phyloP scores from a whole-genome alignment of 1,140 invertebrate genomes.

The Pogonognathellus flavescens region DNA sequence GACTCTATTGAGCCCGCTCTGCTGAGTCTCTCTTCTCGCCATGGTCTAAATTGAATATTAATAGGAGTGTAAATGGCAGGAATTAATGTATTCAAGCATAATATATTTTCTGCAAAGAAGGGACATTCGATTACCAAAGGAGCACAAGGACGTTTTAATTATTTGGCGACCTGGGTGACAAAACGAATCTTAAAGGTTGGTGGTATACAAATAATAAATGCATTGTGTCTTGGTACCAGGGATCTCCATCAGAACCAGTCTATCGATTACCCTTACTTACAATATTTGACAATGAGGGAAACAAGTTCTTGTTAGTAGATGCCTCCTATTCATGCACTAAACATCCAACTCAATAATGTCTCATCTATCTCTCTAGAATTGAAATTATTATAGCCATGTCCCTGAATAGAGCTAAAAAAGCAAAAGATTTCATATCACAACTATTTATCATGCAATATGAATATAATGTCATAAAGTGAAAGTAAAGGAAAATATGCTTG shows the following conservation, averaged over 20 bases:
- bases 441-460: too few species aligned
- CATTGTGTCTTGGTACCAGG: conserved; percentile 2
- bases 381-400: too few species aligned
- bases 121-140: not conserved
- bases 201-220: not conserved
- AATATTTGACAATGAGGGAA: not conserved
- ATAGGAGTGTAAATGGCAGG: too few species aligned
- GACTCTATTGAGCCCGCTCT: too few species aligned
- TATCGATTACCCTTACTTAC: not conserved
- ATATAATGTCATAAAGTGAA: too few species aligned
- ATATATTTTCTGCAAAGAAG: not conserved
- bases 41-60: too few species aligned
- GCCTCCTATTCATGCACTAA: not conserved
- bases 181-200: not conserved
- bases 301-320: not conserved
- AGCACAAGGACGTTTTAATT: conserved; percentile 27
- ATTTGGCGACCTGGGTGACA: conserved; percentile 6
- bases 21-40: too few species aligned
- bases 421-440: too few species aligned
- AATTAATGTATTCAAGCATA: not conserved
- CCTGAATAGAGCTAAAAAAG: too few species aligned
- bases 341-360: not conserved
- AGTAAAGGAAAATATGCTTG: too few species aligned
- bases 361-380: too few species aligned
- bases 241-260: not conserved